Evolutionary conservation across 2,888 invertebrate genomes (phyloP).

Genomic region (Mylabris sibirica): DNA sequence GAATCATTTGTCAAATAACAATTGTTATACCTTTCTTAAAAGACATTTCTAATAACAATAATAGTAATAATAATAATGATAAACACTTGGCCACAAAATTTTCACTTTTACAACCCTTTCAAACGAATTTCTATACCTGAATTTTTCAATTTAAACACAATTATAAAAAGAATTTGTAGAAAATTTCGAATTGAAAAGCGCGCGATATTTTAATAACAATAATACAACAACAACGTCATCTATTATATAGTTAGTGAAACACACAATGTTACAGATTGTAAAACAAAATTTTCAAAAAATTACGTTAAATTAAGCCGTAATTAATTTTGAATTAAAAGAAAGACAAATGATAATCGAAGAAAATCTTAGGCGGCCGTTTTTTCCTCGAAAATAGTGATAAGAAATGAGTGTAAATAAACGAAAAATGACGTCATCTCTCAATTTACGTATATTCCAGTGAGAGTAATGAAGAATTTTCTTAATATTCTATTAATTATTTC

Average conservation of each 20-base stretch:
- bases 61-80: constrained; percentile 47
- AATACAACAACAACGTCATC: constrained; percentile 23
- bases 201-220: constrained; percentile 12
- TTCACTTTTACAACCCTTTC: constrained; percentile 51
- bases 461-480: neutral
- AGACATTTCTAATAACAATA: constrained; percentile 38
- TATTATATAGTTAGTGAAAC: neutral
- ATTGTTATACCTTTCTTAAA: constrained; percentile 50
- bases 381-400: neutral
- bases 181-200: neutral
- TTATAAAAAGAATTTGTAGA: neutral
- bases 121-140: constrained; percentile 24
- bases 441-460: constrained; percentile 17
- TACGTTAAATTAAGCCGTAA: neutral
- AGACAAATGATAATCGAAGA: neutral
- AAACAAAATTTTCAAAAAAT: neutral
- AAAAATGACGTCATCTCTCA: constrained; percentile 24
- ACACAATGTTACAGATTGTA: neutral
- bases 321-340: neutral
- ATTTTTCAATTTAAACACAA: neutral
- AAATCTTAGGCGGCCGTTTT: neutral
- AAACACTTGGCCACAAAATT: constrained; percentile 51
- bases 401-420: neutral
- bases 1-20: constrained; percentile 61
- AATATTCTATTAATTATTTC: neutral